phyloP scores from a whole-genome alignment of 2,113 vertebrate genomes.

The Felis chaus region DNA sequence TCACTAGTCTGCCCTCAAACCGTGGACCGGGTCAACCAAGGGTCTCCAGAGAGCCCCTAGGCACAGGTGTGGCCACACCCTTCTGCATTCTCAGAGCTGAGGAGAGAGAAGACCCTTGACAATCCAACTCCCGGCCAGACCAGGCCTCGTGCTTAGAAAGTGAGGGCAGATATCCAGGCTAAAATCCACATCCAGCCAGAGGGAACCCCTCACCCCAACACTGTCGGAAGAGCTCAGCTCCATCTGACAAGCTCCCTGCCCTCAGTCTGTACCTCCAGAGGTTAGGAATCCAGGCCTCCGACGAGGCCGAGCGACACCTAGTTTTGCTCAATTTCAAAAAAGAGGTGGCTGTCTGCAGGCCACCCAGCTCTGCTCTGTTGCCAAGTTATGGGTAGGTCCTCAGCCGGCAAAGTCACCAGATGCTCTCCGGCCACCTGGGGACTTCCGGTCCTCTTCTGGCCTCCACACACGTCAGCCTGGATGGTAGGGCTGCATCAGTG shows the following conservation, averaged over 20 bases:
- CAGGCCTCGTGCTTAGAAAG: neutral
- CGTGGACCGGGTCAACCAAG: neutral
- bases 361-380: neutral
- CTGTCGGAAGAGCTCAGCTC: neutral
- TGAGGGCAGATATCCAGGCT: constrained; percentile 31
- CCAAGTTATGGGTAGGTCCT: neutral
- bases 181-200: neutral
- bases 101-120: neutral
- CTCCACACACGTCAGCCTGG: neutral
- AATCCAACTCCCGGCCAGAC: neutral
- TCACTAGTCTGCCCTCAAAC: neutral
- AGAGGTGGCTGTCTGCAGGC: neutral
- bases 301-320: neutral
- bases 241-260: neutral
- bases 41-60: neutral
- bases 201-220: neutral
- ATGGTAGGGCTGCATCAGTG: neutral
- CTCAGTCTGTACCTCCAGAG: constrained; percentile 7
- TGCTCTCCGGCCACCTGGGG: neutral
- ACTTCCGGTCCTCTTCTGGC: neutral
- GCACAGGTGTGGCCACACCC: neutral
- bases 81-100: neutral
- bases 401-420: neutral
- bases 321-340: neutral
- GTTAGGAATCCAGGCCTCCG: neutral